phyloP scores from a whole-genome alignment of 2,113 vertebrate species.

The Nibea albiflora region DNA sequence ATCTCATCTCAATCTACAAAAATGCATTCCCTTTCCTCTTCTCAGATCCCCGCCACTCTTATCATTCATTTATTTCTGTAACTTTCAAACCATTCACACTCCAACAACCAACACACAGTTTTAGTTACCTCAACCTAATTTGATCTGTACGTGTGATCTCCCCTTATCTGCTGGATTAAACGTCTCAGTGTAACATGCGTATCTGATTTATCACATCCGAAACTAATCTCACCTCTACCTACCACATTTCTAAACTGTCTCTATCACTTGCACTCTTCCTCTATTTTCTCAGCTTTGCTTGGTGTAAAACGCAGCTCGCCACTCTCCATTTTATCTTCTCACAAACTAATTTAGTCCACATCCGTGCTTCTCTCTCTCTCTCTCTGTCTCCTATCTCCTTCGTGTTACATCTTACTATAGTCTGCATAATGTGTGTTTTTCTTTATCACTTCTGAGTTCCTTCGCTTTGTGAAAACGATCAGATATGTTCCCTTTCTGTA shows the following conservation, averaged over 20 bases:
- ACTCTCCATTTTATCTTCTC: conserved; percentile 41
- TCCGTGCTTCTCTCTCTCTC: conserved; percentile 10
- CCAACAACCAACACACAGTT: not conserved
- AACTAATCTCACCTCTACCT: conserved; percentile 61
- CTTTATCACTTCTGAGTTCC: conserved; percentile 20
- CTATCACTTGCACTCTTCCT: not conserved
- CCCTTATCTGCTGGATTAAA: conserved; percentile 43
- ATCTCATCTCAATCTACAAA: not conserved
- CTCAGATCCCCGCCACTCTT: not conserved
- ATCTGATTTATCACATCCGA: conserved; percentile 53
- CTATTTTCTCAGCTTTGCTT: conserved; percentile 10
- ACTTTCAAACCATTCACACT: conserved; percentile 1
- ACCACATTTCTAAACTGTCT: conserved; percentile 17
- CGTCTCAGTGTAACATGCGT: conserved; percentile 54
- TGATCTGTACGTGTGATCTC: conserved; percentile 44
- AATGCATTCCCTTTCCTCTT: not conserved
- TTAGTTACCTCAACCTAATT: conserved; percentile 29
- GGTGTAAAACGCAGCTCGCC: not conserved
- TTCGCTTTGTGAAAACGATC: conserved; percentile 28
- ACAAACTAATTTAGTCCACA: conserved; percentile 49
- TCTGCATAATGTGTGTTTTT: conserved; percentile 45
- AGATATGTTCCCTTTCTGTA: conserved; percentile 14
- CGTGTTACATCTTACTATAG: not conserved
- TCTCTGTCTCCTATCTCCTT: conserved; percentile 33
- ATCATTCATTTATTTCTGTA: not conserved